Base-by-base conservation (phyloP, 2,113 vertebrate species). In the Anarrhichthys ocellatus region DNA sequence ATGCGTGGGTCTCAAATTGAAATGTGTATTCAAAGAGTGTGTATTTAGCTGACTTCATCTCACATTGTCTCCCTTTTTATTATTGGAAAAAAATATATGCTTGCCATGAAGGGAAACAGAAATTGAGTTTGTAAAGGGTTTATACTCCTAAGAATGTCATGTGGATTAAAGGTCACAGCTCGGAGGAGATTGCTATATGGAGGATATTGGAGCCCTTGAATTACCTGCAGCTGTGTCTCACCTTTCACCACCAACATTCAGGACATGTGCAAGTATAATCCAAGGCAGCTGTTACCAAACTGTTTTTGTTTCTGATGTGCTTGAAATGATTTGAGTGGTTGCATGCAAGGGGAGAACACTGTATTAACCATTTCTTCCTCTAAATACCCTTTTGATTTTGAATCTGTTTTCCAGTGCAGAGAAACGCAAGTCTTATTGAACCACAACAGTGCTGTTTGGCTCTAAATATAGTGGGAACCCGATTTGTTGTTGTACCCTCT, bases 291-390 rank as follows among this genome's bases (percentile, higher is more conserved):
- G 64, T 20, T 42, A 2, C 17, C 13, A 0, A 32, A 56, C 11
- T 42, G 27, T 29, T 9, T 24, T 6, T 34, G 46, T 58, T 52
- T 62, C 17, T 44, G 46, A 68, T 27, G n/a, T 24, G 38, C 50
- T 56, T 66, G 68, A 75, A 71, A 42, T 56, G 73, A 72, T 62
- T 24, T 62, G 77, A 78, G 69, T 42, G 32, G 29, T 61, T 18
- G 2, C 58, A 32, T 17, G 58, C 27, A 27, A 54, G 52, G n/a
- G 52, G 52, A 54, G 52, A n/a, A 54, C 10, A 54, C 52, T 50
- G 48, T 50, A 20, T 0, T 6, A 2, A 48, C 46, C 46, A 56
- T 56, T 24, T 59, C 27, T 29, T 59, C 58, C 58, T 14, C 13
- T 27, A 17, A 29, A 14, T 32, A 59, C 34, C 36, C 22, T 20